Percentiles rank a stretch among this genome's conserved stretches.
Evolutionary conservation across 2,113 vertebrate species (phyloP).

Genomic region (Lampris megalopsis): DNA sequence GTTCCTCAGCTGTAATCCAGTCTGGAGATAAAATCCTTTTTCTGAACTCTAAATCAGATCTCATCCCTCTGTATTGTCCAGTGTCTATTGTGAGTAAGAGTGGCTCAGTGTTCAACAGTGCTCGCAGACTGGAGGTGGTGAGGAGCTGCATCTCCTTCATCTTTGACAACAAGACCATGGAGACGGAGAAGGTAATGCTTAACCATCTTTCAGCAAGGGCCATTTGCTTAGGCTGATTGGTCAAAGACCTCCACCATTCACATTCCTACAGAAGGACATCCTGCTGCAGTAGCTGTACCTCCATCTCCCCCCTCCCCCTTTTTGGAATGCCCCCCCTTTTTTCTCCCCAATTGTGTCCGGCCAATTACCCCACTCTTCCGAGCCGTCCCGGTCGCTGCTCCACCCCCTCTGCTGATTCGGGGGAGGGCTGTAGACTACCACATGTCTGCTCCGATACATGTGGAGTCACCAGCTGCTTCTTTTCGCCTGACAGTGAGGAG

Average conservation of each 20-base stretch:
- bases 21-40: no score
- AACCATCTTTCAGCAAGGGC: constrained; percentile 35
- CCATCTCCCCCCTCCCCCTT: no score
- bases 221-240: constrained; percentile 35
- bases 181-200: constrained; percentile 95
- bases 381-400: no score
- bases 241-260: constrained; percentile 21
- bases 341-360: no score
- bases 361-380: no score
- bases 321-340: no score
- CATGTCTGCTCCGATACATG: no score
- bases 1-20: background rate
- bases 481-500: no score
- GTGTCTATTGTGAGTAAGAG: constrained; percentile 93
- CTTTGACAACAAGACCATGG: constrained; percentile 97
- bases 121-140: constrained; percentile 96
- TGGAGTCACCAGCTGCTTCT: no score
- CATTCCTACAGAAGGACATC: constrained; percentile 19
- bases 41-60: background rate
- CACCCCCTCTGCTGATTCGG: no score
- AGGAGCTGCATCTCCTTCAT: constrained; percentile 94
- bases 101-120: constrained; percentile 94
- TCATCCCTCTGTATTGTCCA: constrained; percentile 70
- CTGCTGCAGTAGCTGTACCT: constrained; percentile 13
- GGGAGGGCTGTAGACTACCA: no score